Conservation (phyloP, 1,140 invertebrate genomes). For the Aphaenogaster floridana region DNA sequence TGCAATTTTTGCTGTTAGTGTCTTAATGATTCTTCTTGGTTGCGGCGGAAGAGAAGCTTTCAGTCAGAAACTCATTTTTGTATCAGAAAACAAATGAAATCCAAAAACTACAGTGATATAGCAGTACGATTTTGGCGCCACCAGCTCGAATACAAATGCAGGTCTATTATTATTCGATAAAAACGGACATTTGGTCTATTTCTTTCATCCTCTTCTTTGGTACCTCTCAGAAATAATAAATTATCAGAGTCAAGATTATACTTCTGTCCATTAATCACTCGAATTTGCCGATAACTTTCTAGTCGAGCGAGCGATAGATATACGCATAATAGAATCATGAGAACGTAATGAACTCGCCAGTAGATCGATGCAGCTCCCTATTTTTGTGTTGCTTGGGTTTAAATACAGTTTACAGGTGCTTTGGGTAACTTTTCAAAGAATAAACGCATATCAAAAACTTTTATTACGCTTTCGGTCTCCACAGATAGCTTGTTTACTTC, state of each 20-base stretch:
- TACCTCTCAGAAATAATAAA: conserved; percentile 6
- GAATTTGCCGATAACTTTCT: neutral
- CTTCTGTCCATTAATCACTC: conserved; percentile 8
- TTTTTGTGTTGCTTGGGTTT: neutral
- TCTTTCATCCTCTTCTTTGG: neutral
- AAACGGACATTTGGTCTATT: neutral
- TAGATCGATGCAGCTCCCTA: neutral
- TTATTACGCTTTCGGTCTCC: conserved; percentile 12
- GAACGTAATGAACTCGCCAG: neutral
- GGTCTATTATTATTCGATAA: conserved; percentile 9
- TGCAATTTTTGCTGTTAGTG: neutral
- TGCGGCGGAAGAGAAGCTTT: neutral
- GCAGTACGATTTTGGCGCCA: neutral
- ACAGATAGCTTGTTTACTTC: conserved; percentile 23
- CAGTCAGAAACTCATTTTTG: neutral
- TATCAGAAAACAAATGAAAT: neutral
- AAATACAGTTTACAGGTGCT: neutral
- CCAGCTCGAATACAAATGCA: neutral
- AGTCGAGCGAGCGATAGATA: neutral
- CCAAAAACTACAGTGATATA: neutral
- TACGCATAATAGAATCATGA: neutral
- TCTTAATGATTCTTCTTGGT: conserved; percentile 7
- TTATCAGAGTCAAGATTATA: neutral
- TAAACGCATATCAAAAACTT: conserved; percentile 17
- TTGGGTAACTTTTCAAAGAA: conserved; percentile 11